A percentile compares a stretch with the other conserved stretches of the same genome.
Evolutionary conservation across 92 coral and sea anemone species (phyloP).

Genomic region (Actinostola sp.): DNA sequence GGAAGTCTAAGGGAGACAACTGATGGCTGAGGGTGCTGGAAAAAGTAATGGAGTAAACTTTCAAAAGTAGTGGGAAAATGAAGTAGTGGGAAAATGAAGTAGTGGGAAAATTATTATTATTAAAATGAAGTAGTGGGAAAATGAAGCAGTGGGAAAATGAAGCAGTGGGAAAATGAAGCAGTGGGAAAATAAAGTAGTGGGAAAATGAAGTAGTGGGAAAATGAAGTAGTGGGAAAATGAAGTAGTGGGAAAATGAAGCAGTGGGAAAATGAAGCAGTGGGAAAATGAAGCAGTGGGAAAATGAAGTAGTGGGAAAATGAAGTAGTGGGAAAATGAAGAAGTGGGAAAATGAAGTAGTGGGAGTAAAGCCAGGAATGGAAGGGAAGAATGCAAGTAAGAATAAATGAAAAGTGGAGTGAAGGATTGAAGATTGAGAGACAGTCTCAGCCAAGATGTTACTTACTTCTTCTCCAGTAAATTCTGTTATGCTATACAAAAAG

Average conservation of each 20-base stretch:
- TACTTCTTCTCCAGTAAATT: constrained; percentile 88
- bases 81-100: background rate
- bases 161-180: background rate
- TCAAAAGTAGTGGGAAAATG: background rate
- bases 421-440: background rate
- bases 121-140: background rate
- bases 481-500: constrained; percentile 58
- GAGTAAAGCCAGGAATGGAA: background rate
- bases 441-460: constrained; percentile 4
- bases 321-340: background rate
- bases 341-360: background rate
- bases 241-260: background rate
- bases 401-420: background rate
- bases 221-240: background rate
- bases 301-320: background rate
- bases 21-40: constrained; percentile 89
- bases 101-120: background rate
- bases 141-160: background rate
- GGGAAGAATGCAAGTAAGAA: background rate
- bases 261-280: background rate
- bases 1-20: constrained; percentile 92
- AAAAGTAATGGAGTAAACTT: background rate
- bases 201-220: background rate
- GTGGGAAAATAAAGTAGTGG: background rate
- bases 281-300: background rate